Conservation (phyloP, 2,888 invertebrate species). For the Proisotoma minuta region DNA sequence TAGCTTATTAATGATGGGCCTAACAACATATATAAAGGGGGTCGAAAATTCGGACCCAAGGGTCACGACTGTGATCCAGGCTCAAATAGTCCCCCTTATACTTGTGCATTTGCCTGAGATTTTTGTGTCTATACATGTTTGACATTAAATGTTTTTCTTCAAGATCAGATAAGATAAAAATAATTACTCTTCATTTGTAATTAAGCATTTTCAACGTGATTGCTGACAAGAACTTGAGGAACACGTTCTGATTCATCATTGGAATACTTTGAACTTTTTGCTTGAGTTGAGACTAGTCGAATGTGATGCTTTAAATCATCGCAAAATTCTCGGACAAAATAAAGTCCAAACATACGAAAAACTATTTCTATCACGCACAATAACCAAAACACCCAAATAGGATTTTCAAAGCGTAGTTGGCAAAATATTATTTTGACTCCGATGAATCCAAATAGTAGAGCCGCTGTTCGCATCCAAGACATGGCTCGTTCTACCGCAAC, state of each 20-base stretch:
- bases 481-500: conserved; percentile 31
- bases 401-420: background rate
- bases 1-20: too few species aligned
- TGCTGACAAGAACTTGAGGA: background rate
- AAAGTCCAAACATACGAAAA: conserved; percentile 31
- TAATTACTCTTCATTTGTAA: conserved; percentile 8
- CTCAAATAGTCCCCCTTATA: too few species aligned
- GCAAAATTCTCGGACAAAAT: conserved; percentile 35
- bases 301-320: conserved; percentile 39
- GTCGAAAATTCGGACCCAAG: too few species aligned
- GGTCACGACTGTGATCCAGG: too few species aligned
- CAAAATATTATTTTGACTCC: conserved; percentile 32
- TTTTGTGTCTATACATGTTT: too few species aligned
- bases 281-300: background rate
- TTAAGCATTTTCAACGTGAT: background rate
- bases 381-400: conserved; percentile 26
- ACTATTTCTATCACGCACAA: conserved; percentile 30
- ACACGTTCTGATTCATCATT: background rate
- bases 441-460: conserved; percentile 23
- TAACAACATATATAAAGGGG: too few species aligned
- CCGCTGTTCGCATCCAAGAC: conserved; percentile 27
- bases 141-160: too few species aligned
- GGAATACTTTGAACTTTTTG: conserved; percentile 2
- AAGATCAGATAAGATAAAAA: too few species aligned
- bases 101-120: too few species aligned